These are phyloP conservation scores for Riparia riparia DNA, from an alignment of 2,113 vertebrate genomes.

Conservation along the genomic window DNA sequence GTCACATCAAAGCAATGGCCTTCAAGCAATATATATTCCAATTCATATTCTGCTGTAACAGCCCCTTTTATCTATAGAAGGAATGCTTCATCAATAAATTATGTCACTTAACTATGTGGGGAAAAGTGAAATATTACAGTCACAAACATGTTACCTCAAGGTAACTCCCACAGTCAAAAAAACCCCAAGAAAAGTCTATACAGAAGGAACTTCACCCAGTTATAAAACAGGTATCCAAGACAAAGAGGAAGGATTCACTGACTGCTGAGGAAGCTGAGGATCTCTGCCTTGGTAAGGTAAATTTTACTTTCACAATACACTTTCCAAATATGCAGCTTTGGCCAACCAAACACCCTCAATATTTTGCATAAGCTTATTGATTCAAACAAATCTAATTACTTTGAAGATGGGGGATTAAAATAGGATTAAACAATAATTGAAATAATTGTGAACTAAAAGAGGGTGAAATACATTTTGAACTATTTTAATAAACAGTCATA, in stretches of 20 bases:
- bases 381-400: neutral
- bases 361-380: neutral
- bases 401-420: neutral
- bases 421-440: neutral
- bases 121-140: neutral
- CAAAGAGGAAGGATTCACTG: neutral
- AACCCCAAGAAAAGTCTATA: fast-evolving
- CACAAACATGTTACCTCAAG: neutral
- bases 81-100: neutral
- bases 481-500: neutral
- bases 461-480: neutral
- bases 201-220: neutral
- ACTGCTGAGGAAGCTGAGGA: neutral
- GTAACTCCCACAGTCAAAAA: neutral
- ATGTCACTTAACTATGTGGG: neutral
- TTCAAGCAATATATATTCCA: slow-evolving; percentile 93
- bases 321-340: neutral
- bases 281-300: neutral
- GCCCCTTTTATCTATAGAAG: slow-evolving; percentile 79
- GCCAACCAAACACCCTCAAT: neutral
- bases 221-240: neutral
- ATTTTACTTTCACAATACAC: neutral
- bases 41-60: slow-evolving; percentile 89
- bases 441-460: neutral
- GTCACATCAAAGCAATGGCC: slow-evolving; percentile 92